Conservation (phyloP, 2,888 invertebrate genomes). For the Drosophila hamatofila region DNA sequence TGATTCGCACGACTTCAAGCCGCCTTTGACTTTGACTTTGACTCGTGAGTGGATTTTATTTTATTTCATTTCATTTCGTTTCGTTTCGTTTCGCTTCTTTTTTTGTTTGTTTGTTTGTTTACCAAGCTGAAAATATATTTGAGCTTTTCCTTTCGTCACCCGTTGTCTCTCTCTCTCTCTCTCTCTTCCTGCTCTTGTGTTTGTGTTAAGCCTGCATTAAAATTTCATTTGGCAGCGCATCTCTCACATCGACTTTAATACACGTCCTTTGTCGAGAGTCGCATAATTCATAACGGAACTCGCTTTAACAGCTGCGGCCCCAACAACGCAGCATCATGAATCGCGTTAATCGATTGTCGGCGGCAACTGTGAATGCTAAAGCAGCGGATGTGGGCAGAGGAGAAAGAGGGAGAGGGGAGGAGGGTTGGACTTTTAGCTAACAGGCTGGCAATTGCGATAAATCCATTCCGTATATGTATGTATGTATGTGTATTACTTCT, state of each 20-base stretch:
- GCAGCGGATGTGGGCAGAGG: too few relatives aligned
- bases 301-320: conserved; percentile 48
- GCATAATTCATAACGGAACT: conserved; percentile 38
- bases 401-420: neutral
- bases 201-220: conserved; percentile 60
- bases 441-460: conserved; percentile 4
- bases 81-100: neutral
- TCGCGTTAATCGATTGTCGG: conserved; percentile 47
- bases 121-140: conserved; percentile 53
- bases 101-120: neutral
- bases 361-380: conserved; percentile 2
- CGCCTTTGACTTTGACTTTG: conserved; percentile 53
- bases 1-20: conserved; percentile 35
- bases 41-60: conserved; percentile 26
- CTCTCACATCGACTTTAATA: conserved; percentile 30
- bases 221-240: conserved; percentile 52
- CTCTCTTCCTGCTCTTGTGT: conserved; percentile 18
- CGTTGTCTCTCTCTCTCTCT: conserved; percentile 20
- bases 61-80: conserved; percentile 8
- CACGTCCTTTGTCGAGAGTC: conserved; percentile 6
- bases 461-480: neutral
- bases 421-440: neutral
- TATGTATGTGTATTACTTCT: neutral
- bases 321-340: conserved; percentile 37
- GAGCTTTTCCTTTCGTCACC: conserved; percentile 42